These are phyloP conservation scores for Muntiacus muntjak DNA, from an alignment of 2,113 vertebrate genomes.

Conservation along the genomic window DNA sequence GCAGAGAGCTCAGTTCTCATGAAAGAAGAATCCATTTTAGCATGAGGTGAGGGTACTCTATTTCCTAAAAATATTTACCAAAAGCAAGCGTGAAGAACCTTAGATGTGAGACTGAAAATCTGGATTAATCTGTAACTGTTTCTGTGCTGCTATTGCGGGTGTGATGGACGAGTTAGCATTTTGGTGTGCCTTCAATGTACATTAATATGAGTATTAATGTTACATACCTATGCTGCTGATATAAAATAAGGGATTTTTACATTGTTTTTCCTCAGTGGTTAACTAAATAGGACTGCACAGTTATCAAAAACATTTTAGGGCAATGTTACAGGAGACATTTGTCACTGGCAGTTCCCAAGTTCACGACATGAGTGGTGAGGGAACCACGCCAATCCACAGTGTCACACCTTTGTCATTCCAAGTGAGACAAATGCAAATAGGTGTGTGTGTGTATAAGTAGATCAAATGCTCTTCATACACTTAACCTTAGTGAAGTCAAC, in stretches of 20 bases:
- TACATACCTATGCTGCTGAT: neutral
- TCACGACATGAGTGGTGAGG: constrained; percentile 36
- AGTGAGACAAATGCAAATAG: neutral
- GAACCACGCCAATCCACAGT: neutral
- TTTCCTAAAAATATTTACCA: neutral
- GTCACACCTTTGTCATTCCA: neutral
- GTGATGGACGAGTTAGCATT: neutral
- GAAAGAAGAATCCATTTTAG: neutral
- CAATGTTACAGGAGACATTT: neutral
- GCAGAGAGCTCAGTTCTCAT: neutral
- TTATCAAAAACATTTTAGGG: constrained; percentile 34
- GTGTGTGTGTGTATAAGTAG: neutral
- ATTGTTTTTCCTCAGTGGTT: neutral
- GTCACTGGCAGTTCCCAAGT: constrained; percentile 44
- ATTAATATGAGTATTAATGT: neutral
- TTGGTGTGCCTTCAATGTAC: neutral
- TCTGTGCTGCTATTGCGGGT: neutral
- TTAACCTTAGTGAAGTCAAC: neutral
- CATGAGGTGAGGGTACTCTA: neutral
- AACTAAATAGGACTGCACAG: neutral
- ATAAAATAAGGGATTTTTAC: neutral
- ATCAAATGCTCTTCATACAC: neutral
- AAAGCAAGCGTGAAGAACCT: neutral
- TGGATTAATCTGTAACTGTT: neutral
- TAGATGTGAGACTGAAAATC: neutral